These are phyloP conservation scores for Rhinichthys osculus DNA, from an alignment of 2,797 vertebrate genomes.

Conservation along the genomic window DNA sequence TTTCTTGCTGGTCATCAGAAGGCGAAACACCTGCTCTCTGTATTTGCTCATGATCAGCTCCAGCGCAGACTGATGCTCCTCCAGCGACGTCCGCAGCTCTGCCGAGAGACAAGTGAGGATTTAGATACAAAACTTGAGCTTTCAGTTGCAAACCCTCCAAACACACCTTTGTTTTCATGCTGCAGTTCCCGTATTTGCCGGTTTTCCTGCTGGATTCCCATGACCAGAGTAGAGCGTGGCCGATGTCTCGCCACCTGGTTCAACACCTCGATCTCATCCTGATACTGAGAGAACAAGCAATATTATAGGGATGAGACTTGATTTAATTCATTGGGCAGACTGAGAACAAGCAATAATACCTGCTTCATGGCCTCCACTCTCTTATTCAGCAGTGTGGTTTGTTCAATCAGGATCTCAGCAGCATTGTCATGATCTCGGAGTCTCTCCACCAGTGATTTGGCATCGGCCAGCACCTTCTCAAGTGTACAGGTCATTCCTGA, in stretches of 20 bases:
- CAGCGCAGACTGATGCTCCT: conserved; percentile 97
- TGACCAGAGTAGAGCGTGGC: conserved; percentile 92
- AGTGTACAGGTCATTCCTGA: conserved; percentile 92
- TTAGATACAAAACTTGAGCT: neutral
- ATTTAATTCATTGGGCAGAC: neutral
- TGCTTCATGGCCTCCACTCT: conserved; percentile 97
- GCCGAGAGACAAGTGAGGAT: conserved; percentile 5
- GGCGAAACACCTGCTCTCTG: conserved; percentile 94
- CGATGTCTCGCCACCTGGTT: conserved; percentile 97
- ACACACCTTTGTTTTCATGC: conserved; percentile 95
- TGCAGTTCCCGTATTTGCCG: conserved; percentile 95
- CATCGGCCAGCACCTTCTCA: conserved; percentile 94
- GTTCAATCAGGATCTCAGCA: conserved; percentile 94
- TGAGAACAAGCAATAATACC: conserved; percentile 69
- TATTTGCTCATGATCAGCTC: conserved; percentile 99
- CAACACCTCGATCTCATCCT: conserved; percentile 95
- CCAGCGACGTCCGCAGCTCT: conserved; percentile 94
- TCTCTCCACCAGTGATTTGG: conserved; percentile 92
- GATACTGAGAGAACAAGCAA: conserved; percentile 83
- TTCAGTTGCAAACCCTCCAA: neutral
- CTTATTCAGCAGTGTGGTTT: conserved; percentile 95
- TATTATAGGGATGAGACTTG: neutral
- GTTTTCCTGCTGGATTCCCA: conserved; percentile 98
- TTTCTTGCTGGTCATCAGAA: conserved; percentile 95
- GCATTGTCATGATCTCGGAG: conserved; percentile 94